These are phyloP conservation scores for Trileptium ribeirensis DNA, from an alignment of 2,888 invertebrate genomes.

Conservation along the genomic window DNA sequence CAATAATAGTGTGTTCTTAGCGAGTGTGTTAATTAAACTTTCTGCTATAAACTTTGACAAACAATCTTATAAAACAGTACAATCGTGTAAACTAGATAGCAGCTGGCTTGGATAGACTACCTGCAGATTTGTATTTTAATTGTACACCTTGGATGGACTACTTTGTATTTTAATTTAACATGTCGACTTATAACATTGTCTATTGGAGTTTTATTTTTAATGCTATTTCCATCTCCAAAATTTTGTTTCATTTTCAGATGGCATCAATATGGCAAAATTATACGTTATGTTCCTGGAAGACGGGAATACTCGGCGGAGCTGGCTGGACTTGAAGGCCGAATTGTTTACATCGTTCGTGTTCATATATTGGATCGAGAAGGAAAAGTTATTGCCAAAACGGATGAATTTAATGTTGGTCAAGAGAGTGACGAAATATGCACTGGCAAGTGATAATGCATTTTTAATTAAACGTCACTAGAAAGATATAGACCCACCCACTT, in stretches of 20 bases:
- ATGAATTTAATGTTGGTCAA: conserved; percentile 42
- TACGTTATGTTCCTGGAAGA: conserved; percentile 18
- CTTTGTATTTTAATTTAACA: neutral
- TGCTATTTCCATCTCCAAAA: neutral
- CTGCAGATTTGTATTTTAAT: too few relatives aligned
- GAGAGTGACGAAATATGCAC: conserved; percentile 41
- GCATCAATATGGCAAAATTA: conserved; percentile 21
- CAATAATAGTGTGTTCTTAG: too few relatives aligned
- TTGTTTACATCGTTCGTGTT: conserved; percentile 24
- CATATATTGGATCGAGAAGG: conserved; percentile 17
- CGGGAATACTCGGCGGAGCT: conserved; percentile 16
- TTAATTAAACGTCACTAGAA: too few relatives aligned
- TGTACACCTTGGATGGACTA: too few relatives aligned
- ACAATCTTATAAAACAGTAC: too few relatives aligned
- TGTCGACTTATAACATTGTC: neutral
- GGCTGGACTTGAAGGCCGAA: conserved; percentile 15
- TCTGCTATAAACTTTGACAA: too few relatives aligned
- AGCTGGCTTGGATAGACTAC: too few relatives aligned
- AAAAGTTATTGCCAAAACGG: conserved; percentile 43
- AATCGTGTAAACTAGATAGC: too few relatives aligned
- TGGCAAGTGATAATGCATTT: too few relatives aligned
- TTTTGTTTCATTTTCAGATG: conserved; percentile 22
- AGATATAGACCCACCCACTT: too few relatives aligned
- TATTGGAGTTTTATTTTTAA: neutral
- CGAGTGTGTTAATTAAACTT: too few relatives aligned